Percentiles rank a stretch among this genome's conserved stretches.
These are phyloP conservation scores for Choristoneura rosaceana DNA, from an alignment of 2,888 invertebrate species.

Conservation along the genomic window DNA sequence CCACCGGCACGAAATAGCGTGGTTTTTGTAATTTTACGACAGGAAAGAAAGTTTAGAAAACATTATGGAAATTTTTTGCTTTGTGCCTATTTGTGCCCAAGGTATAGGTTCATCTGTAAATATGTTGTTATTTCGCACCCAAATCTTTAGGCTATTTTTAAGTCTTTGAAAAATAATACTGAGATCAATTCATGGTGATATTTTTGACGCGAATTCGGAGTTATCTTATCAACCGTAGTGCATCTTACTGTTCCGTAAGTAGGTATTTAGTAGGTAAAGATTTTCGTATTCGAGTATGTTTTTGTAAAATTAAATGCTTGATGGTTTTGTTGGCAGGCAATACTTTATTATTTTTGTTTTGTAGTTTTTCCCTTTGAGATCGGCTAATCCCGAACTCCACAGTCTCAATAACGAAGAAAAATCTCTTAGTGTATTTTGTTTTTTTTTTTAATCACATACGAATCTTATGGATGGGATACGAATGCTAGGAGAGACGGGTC, in stretches of 20 bases:
- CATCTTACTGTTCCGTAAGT: neutral
- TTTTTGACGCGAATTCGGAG: neutral
- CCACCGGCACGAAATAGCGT: constrained; percentile 25
- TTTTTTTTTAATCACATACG: too few species aligned
- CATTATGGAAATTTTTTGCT: neutral
- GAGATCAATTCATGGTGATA: neutral
- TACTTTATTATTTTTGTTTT: too few species aligned
- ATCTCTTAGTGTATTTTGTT: too few species aligned
- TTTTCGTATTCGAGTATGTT: too few species aligned
- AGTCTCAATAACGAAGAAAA: too few species aligned
- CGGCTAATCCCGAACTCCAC: too few species aligned
- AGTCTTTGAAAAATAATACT: neutral
- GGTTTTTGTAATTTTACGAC: constrained; percentile 32
- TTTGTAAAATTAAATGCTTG: too few species aligned
- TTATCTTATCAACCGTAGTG: neutral
- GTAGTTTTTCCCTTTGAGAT: too few species aligned
- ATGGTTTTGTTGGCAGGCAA: too few species aligned
- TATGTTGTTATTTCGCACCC: neutral
- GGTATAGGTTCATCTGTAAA: neutral
- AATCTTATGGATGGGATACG: too few species aligned
- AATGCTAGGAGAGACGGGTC: too few species aligned
- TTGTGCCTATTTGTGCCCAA: neutral
- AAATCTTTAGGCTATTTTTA: neutral
- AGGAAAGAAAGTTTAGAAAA: constrained; percentile 6
- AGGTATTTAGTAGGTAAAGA: neutral